These are phyloP conservation scores for Rhingia campestris DNA, from an alignment of 2,888 invertebrate species.

Conservation along the genomic window DNA sequence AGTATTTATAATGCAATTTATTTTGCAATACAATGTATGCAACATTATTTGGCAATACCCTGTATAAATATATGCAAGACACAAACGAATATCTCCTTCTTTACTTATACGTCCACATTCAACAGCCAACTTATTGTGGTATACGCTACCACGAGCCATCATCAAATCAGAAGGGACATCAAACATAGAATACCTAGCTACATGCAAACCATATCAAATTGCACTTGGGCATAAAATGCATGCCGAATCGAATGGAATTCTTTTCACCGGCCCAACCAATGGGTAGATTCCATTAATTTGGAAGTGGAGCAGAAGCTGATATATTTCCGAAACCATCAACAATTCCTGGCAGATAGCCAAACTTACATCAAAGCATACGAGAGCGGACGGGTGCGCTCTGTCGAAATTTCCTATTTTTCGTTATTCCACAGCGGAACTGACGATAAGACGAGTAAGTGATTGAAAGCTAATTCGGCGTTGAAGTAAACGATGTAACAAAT, in stretches of 20 bases:
- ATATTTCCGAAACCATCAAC: conserved; percentile 22
- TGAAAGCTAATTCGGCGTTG: conserved; percentile 12
- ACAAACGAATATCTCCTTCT: too few relatives aligned
- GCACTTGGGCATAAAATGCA: conserved; percentile 28
- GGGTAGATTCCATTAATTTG: conserved; percentile 48
- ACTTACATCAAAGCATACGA: conserved; percentile 1
- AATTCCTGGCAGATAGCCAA: conserved; percentile 41
- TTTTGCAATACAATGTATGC: too few relatives aligned
- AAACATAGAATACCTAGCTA: conserved; percentile 9
- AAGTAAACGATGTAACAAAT: conserved; percentile 17
- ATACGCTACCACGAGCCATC: background rate
- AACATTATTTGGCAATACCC: too few relatives aligned
- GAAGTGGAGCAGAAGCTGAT: conserved; percentile 26
- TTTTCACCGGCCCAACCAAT: conserved; percentile 10
- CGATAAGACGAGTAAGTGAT: conserved; percentile 15
- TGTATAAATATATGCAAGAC: too few relatives aligned
- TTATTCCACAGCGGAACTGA: conserved; percentile 1
- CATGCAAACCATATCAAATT: conserved; percentile 15
- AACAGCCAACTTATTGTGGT: background rate
- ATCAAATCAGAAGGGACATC: conserved; percentile 39
- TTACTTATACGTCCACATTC: background rate
- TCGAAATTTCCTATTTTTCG: conserved; percentile 20
- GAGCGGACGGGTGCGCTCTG: conserved; percentile 13
- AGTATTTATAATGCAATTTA: too few relatives aligned
- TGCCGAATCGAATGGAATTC: conserved; percentile 11